phyloP scores from a whole-genome alignment of 1,140 invertebrate species.

The Nasonia vitripennis region DNA sequence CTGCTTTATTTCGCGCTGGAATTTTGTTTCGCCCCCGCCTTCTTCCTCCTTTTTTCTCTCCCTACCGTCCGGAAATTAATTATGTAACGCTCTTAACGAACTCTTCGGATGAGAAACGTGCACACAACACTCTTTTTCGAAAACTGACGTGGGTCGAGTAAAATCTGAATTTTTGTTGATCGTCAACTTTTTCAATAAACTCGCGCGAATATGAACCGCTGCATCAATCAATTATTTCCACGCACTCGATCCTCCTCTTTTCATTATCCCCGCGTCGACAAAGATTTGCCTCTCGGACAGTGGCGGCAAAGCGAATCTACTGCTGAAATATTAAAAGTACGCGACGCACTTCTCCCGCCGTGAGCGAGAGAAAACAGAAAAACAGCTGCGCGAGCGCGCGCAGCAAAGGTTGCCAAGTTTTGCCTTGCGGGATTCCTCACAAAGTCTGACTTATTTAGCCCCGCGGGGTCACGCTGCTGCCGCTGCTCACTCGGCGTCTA shows the following conservation, averaged over 20 bases:
- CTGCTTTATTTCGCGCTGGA: neutral
- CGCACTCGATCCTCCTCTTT: too few species aligned
- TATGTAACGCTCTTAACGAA: neutral
- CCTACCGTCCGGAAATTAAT: neutral
- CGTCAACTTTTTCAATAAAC: too few species aligned
- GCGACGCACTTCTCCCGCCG: neutral
- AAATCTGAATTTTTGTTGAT: too few species aligned
- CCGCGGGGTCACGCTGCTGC: conserved; percentile 44
- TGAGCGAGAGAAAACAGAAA: conserved; percentile 42
- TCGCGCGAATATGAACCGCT: too few species aligned
- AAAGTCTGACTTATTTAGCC: conserved; percentile 72
- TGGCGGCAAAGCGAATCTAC: conserved; percentile 49
- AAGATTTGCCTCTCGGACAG: neutral
- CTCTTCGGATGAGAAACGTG: too few species aligned
- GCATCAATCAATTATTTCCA: too few species aligned
- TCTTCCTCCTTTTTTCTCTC: neutral
- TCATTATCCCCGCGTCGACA: too few species aligned
- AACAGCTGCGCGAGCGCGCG: conserved; percentile 22
- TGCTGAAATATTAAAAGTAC: conserved; percentile 47
- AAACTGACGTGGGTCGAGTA: too few species aligned
- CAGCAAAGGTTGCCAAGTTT: conserved; percentile 65
- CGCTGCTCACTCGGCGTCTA: too few species aligned
- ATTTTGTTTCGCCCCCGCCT: neutral
- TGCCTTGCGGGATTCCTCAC: conserved; percentile 64
- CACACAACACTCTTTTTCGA: too few species aligned